A percentile compares a stretch with the other conserved stretches of the same genome.
These are phyloP conservation scores for Dermatophagoides farinae DNA, from an alignment of 1,140 invertebrate species.

Conservation along the genomic window DNA sequence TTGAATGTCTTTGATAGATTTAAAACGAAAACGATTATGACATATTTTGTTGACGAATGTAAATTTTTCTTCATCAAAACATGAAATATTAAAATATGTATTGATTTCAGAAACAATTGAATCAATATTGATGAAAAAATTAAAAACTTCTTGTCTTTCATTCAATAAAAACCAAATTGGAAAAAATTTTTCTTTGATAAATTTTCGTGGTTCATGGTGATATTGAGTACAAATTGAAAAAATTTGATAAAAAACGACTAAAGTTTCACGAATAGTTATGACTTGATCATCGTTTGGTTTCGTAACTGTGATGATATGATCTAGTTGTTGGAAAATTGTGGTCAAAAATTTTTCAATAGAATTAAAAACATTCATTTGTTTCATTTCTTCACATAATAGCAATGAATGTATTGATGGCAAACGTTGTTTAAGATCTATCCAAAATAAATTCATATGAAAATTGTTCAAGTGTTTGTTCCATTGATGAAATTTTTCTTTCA, in stretches of 20 bases:
- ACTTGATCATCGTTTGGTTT: too few species aligned
- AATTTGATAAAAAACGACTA: too few species aligned
- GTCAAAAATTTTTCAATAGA: too few species aligned
- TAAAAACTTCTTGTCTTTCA: background rate
- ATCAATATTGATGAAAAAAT: background rate
- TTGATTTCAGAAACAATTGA: too few species aligned
- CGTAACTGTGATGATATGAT: too few species aligned
- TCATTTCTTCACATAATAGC: too few species aligned
- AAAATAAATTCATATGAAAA: background rate
- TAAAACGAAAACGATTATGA: background rate
- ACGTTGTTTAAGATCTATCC: background rate
- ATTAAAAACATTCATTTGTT: too few species aligned
- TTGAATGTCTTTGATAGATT: background rate
- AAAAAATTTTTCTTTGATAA: background rate
- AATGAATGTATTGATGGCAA: too few species aligned
- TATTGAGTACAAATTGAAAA: too few species aligned
- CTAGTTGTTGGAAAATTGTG: too few species aligned
- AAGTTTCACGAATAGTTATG: too few species aligned
- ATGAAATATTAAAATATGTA: too few species aligned
- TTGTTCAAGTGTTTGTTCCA: background rate
- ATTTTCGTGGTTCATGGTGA: background rate
- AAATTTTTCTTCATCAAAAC: background rate
- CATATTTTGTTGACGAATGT: background rate
- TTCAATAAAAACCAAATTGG: constrained; percentile 2
- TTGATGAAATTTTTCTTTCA: background rate